phyloP scores from a whole-genome alignment of 1,140 invertebrate genomes.

The Lepeophtheirus salmonis region DNA sequence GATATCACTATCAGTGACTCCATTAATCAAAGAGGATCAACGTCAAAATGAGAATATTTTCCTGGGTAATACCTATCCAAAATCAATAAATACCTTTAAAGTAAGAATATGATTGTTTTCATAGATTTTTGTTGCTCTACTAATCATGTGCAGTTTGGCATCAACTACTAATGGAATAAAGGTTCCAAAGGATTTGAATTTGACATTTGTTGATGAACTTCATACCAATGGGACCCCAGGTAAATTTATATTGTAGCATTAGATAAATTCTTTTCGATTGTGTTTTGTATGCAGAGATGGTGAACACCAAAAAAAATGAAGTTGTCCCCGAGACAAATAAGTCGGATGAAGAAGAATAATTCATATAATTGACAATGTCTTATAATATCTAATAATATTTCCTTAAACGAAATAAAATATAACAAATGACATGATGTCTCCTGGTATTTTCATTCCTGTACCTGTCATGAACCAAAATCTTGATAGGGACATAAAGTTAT shows the following conservation, averaged over 20 bases:
- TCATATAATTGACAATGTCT: not conserved
- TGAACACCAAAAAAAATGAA: not conserved
- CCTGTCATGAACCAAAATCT: not conserved
- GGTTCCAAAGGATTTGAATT: not conserved
- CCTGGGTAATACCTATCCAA: too few relatives aligned
- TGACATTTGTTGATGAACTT: not conserved
- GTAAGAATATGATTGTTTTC: too few relatives aligned
- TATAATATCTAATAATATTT: not conserved
- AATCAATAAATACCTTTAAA: too few relatives aligned
- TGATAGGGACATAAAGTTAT: too few relatives aligned
- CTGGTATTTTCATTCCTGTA: not conserved
- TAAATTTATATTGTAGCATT: not conserved
- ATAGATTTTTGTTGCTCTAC: not conserved
- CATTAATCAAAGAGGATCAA: too few relatives aligned
- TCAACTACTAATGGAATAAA: not conserved
- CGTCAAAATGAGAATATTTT: too few relatives aligned
- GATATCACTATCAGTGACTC: too few relatives aligned
- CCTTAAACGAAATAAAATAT: not conserved
- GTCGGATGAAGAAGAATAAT: not conserved
- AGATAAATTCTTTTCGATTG: not conserved
- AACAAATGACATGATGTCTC: not conserved
- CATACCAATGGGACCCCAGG: not conserved
- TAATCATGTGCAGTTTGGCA: not conserved
- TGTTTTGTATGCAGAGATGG: not conserved
- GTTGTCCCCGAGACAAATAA: not conserved